phyloP scores from a whole-genome alignment of 2,888 invertebrate genomes.

The Drosophila robusta region DNA sequence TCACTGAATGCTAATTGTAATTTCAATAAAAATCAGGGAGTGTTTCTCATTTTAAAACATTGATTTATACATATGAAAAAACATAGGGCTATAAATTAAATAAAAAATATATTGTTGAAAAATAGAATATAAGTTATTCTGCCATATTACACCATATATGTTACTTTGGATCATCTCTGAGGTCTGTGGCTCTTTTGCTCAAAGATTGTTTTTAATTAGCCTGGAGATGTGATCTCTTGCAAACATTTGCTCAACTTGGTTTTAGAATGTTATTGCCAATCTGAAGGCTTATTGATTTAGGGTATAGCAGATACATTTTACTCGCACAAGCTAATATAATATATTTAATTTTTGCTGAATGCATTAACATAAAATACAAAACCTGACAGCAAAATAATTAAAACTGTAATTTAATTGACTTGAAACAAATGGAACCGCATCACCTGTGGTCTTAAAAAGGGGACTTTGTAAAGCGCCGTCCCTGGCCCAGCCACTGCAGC shows the following conservation, averaged over 20 bases:
- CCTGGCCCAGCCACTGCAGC: neutral
- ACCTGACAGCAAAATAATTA: neutral
- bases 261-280: neutral
- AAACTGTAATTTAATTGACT: slow-evolving; percentile 38
- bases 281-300: neutral
- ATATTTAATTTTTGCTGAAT: slow-evolving; percentile 7
- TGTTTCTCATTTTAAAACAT: neutral
- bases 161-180: too few relatives aligned
- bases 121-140: too few relatives aligned
- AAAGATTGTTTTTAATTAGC: too few relatives aligned
- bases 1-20: neutral
- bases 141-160: too few relatives aligned
- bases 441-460: slow-evolving; percentile 4
- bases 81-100: too few relatives aligned
- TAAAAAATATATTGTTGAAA: too few relatives aligned
- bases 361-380: slow-evolving; percentile 11
- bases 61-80: too few relatives aligned
- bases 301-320: neutral
- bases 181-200: too few relatives aligned
- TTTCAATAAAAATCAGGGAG: neutral
- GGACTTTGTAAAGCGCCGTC: neutral
- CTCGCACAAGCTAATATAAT: slow-evolving; percentile 4
- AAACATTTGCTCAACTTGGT: neutral
- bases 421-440: slow-evolving; percentile 25
- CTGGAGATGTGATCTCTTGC: too few relatives aligned